These are phyloP conservation scores for Ptiloglossa arizonensis DNA, from an alignment of 1,140 invertebrate species.

Conservation along the genomic window DNA sequence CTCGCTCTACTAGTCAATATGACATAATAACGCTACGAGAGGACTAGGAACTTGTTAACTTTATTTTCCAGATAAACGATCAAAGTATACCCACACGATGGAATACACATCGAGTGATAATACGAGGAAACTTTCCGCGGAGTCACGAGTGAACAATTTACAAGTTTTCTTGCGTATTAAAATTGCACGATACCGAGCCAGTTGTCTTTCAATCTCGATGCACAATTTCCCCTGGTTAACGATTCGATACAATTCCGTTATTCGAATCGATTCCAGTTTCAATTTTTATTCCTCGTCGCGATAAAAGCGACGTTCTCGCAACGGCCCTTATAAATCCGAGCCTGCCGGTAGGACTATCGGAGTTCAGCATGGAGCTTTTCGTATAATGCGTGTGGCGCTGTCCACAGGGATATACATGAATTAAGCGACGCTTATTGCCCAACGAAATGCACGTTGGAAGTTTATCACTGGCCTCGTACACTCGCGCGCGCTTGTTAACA, in stretches of 20 bases:
- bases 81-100: too few species aligned
- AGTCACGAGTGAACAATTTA: too few species aligned
- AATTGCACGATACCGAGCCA: too few species aligned
- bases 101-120: too few species aligned
- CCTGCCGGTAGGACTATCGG: slow-evolving; percentile 26
- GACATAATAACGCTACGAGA: slow-evolving; percentile 4
- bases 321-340: slow-evolving; percentile 10
- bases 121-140: too few species aligned
- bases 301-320: not conserved
- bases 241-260: too few species aligned
- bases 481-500: slow-evolving; percentile 61
- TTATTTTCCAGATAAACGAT: not conserved
- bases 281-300: too few species aligned
- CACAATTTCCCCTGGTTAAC: too few species aligned
- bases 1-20: not conserved
- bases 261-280: too few species aligned
- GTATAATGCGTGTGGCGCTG: slow-evolving; percentile 19
- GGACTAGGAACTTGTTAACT: not conserved
- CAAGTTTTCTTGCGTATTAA: too few species aligned
- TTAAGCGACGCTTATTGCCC: slow-evolving; percentile 65
- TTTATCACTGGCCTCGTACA: slow-evolving; percentile 51
- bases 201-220: too few species aligned
- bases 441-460: slow-evolving; percentile 52
- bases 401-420: slow-evolving; percentile 47
- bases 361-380: slow-evolving; percentile 4